Evolutionary conservation across 2,888 invertebrate genomes (phyloP), one percentile per base, ranked within the genome.

Genomic region (Amiota minor): DNA sequence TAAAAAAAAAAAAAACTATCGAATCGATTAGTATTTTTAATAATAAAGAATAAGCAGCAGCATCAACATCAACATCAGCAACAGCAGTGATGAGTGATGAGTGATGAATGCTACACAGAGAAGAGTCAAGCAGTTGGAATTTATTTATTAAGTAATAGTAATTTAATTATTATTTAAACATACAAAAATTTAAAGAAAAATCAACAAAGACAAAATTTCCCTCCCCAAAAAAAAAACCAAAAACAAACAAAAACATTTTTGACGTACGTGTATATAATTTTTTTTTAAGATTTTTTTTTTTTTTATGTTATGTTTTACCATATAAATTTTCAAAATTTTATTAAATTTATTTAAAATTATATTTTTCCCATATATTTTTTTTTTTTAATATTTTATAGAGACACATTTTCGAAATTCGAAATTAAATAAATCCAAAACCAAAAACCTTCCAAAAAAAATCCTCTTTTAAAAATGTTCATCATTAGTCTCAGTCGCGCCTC

Each of bases 191-290:
- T 71, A 53, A n/a, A n/a, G n/a, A 76, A 73, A 72, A 72, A 72
- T 73, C 70, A 50, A 50, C 2, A 49, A 61, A 62, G 23, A 47
- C 3, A 49, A 59, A 77, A 69, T 73, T 59, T 71, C 72, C 73
- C 77, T 59, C 72, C 72, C 73, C 77, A 0, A 11, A 68, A 65
- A 47, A 71, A 65, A 56, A 9, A 65, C n/a, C n/a, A n/a, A n/a
- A n/a, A n/a, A n/a, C n/a, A 55, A 72, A 50, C 12, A 50, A 74
- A 82, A 78, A 82, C 77, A 78, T 80, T 80, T 23, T 83, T 86
- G 89, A 89, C 89, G 89, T 89, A 83, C 86, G 86, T 89, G 89
- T 88, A 88, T 89, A 89, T 89, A 89, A 89, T 89, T 88, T 89
- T 88, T 88, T 59, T 86, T 81, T 76, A 79, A 79, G 80, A 79